Evolutionary conservation across 92 coral and sea anemone species (phyloP), one percentile per base, ranked within the genome.

Genomic region (Anthopleura xanthogrammica): DNA sequence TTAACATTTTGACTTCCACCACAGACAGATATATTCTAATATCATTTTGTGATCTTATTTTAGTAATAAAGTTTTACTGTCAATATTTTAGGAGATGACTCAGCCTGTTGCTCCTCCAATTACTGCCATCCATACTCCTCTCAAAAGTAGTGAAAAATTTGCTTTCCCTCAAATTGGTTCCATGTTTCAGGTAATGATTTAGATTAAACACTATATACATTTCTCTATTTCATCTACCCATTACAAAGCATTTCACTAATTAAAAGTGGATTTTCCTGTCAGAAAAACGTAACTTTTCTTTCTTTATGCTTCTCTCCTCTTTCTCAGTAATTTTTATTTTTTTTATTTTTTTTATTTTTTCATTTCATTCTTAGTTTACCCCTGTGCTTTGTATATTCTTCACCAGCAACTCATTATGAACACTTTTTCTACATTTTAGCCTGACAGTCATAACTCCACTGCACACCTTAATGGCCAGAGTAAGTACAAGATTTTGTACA

Each of bases 111-210:
- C 94, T 4, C 98, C 98, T 22, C 98, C 98, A 5, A 87, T 95
- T 12, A 95, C 98, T 4, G 98, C 98, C 16, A 94, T 95, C 58
- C 95, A 92, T 73, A 95, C 98, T 1, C 98, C 98, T 19, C 90
- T 84, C 83, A 93, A 93, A 71, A 90, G 88, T 9, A 89, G 83
- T 72, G 89, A 90, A 2, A 87, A 86, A 64, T 95, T 91, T 60
- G 92, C 94, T 8, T 95, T 95, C 81, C 92, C 94, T 80, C 89
- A 82, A n/a, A 72, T 73, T 57, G 75, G 57, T 64, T 43, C 85
- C 16, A 41, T 80, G 8, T 85, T 56, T 12, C 87, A 87, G 88
- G 91, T 87, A 57, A 23, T n/a, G 29, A 20, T 60, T 36, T 77
- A 66, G 39, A 17, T 60, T 60, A 52, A 23, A 64, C 12, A 46